Evolutionary conservation across 2,797 vertebrate species (phyloP).

Genomic region (Phaenicophaeus curvirostris): DNA sequence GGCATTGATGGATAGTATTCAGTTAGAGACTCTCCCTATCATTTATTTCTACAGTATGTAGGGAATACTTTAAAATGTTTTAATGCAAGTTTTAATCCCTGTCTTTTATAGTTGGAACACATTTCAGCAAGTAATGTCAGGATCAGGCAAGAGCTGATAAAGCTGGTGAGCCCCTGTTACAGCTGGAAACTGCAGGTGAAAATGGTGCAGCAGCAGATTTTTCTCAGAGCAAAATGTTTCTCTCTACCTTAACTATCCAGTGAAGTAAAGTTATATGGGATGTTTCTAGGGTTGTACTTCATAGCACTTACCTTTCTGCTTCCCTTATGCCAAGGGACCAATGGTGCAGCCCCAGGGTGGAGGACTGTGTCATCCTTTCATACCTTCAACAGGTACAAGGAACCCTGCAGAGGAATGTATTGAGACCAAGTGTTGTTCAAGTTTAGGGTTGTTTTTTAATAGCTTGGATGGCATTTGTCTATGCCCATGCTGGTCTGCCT

Average conservation of each 20-base stretch:
- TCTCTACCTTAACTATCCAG: neutral
- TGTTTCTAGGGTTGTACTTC: neutral
- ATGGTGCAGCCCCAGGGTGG: neutral
- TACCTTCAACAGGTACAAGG: neutral
- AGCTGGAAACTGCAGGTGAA: too few relatives aligned
- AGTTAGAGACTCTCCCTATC: neutral
- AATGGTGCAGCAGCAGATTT: neutral
- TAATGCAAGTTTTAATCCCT: neutral
- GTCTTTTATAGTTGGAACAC: neutral
- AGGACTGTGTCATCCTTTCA: neutral
- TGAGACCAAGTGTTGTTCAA: neutral
- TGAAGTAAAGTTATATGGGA: neutral
- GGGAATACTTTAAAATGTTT: neutral
- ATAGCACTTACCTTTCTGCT: neutral
- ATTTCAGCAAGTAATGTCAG: neutral
- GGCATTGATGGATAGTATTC: conserved; percentile 26
- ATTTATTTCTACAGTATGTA: neutral
- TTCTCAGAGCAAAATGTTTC: neutral
- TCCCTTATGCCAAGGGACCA: neutral
- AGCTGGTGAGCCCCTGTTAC: neutral
- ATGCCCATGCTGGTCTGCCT: neutral
- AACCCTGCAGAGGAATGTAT: neutral
- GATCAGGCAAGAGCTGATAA: neutral
- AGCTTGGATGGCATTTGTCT: neutral
- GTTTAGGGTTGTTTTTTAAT: neutral